Evolutionary conservation across 1,140 invertebrate species (phyloP).

Genomic region (Nasonia giraulti): DNA sequence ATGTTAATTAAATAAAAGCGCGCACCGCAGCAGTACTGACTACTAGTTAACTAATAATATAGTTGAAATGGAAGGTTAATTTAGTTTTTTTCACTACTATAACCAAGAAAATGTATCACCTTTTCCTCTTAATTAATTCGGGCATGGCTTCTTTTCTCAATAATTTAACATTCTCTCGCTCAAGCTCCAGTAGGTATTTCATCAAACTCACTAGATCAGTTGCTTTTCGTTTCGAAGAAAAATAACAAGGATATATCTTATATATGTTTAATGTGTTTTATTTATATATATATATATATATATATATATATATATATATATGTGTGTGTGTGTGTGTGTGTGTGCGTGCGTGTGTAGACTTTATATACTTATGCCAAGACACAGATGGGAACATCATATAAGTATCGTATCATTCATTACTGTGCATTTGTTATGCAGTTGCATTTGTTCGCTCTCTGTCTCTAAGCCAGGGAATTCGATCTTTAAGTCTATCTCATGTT

Average conservation of each 20-base stretch:
- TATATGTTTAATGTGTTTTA: constrained; percentile 13
- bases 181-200: not conserved
- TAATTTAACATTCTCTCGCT: not conserved
- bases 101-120: constrained; percentile 22
- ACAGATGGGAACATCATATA: constrained; percentile 60
- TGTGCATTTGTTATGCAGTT: constrained; percentile 15
- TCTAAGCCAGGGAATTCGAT: not conserved
- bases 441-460: not conserved
- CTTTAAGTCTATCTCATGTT: constrained; percentile 9
- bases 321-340: not conserved
- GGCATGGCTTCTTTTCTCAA: not conserved
- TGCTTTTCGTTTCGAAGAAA: constrained; percentile 21
- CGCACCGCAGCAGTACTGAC: not conserved
- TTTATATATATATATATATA: too few relatives aligned
- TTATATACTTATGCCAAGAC: constrained; percentile 56
- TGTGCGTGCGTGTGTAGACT: too few relatives aligned
- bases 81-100: constrained; percentile 10
- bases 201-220: constrained; percentile 17
- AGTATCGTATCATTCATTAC: constrained; percentile 46
- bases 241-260: constrained; percentile 36
- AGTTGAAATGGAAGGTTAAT: constrained; percentile 12
- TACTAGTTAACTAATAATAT: not conserved
- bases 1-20: constrained; percentile 26
- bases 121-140: constrained; percentile 16
- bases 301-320: too few relatives aligned